A percentile compares a stretch with the other conserved stretches of the same genome.
These are phyloP conservation scores for Hemichromis elongatus DNA, from an alignment of 2,113 vertebrate species.

Conservation along the genomic window DNA sequence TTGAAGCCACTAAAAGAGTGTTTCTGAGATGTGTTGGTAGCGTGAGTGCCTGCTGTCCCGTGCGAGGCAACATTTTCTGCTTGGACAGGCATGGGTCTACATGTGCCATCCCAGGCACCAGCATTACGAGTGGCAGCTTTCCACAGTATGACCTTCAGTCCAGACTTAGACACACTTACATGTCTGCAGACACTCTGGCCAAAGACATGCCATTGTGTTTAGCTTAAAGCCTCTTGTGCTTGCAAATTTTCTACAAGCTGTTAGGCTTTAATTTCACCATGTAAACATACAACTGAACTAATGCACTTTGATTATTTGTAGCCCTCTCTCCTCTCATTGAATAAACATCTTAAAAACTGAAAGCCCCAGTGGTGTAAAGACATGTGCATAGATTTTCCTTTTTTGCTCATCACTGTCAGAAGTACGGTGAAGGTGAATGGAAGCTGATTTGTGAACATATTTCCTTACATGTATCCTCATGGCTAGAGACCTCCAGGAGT, in stretches of 20 bases:
- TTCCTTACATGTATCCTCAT: background rate
- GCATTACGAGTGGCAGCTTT: conserved; percentile 26
- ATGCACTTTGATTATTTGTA: background rate
- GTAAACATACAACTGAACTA: background rate
- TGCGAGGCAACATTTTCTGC: conserved; percentile 59
- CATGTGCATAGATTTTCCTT: background rate
- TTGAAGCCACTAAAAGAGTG: background rate
- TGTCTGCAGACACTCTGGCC: background rate
- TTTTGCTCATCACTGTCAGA: background rate
- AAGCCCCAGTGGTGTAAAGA: background rate
- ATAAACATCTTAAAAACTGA: background rate
- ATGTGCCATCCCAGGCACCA: background rate
- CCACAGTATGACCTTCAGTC: conserved; percentile 37
- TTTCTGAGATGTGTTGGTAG: conserved; percentile 4
- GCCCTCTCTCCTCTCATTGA: background rate
- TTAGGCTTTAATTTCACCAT: background rate
- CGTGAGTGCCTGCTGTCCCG: conserved; percentile 17
- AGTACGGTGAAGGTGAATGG: background rate
- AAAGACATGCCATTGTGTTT: background rate
- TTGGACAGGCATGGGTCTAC: conserved; percentile 29
- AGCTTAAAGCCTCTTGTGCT: background rate
- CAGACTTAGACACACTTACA: background rate
- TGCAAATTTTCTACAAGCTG: background rate
- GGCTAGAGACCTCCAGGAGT: background rate
- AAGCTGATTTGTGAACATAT: background rate